A percentile compares a stretch with the other conserved stretches of the same genome.
Conservation (phyloP, 2,888 invertebrate genomes). For the Horisme vitalbata region DNA sequence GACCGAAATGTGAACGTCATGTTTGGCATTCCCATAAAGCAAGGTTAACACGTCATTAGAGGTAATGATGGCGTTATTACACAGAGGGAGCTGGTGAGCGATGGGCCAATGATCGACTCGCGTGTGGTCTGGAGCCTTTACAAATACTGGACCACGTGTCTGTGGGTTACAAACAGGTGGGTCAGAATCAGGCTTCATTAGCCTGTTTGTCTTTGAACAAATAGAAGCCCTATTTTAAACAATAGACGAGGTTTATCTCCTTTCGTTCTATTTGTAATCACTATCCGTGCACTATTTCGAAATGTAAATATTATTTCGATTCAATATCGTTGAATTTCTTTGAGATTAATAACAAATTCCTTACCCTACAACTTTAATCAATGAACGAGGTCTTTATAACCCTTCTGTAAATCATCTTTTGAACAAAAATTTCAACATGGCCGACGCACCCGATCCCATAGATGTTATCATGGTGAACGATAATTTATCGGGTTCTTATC, state of each 20-base stretch:
- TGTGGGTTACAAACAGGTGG: constrained; percentile 39
- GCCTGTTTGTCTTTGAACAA: constrained; percentile 31
- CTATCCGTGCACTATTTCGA: not conserved
- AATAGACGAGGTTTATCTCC: constrained; percentile 5
- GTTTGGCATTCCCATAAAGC: constrained; percentile 83
- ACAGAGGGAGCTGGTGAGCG: constrained; percentile 59
- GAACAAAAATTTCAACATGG: constrained; percentile 54
- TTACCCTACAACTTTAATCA: constrained; percentile 37
- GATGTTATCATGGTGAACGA: constrained; percentile 59
- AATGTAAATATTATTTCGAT: not conserved
- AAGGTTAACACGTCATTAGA: constrained; percentile 83
- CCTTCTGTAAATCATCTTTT: constrained; percentile 62
- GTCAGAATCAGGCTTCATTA: constrained; percentile 35
- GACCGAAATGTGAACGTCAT: constrained; percentile 82
- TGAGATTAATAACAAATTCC: not conserved
- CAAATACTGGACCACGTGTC: constrained; percentile 68
- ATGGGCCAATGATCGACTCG: constrained; percentile 70
- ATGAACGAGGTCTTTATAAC: constrained; percentile 48
- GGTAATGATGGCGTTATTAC: constrained; percentile 82
- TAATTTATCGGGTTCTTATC: constrained; percentile 72
- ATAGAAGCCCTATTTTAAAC: constrained; percentile 23
- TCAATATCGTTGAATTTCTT: not conserved
- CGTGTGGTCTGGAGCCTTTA: constrained; percentile 77
- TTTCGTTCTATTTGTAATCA: constrained; percentile 11
- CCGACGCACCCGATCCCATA: constrained; percentile 45